Evolutionary conservation across 2,113 vertebrate species (phyloP).

Genomic region (Syngnathus floridae): DNA sequence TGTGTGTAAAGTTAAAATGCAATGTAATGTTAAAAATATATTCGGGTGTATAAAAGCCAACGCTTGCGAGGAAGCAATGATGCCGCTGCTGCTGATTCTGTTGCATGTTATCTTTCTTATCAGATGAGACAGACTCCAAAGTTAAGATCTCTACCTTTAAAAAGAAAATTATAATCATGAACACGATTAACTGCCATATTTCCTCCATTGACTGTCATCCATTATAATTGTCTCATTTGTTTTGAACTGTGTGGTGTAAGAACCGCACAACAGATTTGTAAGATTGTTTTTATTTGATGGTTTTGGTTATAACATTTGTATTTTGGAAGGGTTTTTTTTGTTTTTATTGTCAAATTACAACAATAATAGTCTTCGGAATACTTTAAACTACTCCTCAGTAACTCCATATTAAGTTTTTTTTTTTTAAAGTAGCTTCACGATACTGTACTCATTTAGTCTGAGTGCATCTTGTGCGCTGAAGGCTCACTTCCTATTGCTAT

Average conservation of each 20-base stretch:
- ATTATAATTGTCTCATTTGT: neutral
- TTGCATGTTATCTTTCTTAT: neutral
- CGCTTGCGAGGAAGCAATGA: neutral
- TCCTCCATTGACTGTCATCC: neutral
- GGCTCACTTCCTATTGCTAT: neutral
- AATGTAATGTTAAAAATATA: constrained; percentile 20
- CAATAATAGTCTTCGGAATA: no score
- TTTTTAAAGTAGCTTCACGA: neutral
- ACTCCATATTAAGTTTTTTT: neutral
- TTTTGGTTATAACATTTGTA: no score
- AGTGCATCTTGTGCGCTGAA: neutral
- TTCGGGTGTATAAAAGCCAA: neutral
- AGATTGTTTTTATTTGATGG: no score
- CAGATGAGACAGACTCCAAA: constrained; percentile 1
- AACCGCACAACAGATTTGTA: no score
- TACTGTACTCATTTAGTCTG: neutral
- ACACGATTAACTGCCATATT: neutral
- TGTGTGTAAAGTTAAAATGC: constrained; percentile 11
- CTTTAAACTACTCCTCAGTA: neutral
- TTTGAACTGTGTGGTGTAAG: neutral
- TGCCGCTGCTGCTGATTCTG: neutral
- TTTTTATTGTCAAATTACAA: no score
- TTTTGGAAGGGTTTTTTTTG: no score
- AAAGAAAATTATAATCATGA: neutral
- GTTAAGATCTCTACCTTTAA: neutral